Evolutionary conservation across 2,113 vertebrate species (phyloP), one percentile per base, ranked within the genome.

Genomic region (Sitta europaea): DNA sequence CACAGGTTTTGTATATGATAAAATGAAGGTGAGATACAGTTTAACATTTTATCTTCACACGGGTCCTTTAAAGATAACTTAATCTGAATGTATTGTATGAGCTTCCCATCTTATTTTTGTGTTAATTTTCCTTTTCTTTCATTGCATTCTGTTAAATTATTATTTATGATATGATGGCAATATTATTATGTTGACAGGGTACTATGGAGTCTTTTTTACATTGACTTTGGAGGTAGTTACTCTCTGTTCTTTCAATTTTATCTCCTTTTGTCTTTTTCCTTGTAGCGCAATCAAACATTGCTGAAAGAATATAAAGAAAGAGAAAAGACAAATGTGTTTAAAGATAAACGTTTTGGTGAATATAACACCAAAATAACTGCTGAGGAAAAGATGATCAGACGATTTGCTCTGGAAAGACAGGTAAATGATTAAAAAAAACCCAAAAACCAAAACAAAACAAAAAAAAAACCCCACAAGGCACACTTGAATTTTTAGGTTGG

Each of bases 391-490:
- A 99, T 99, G 98, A 96, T 98, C 63, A 97, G 98, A 96, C 97
- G 99, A 90, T 99, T 99, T 9, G 90, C 99, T 6, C 96, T 99
- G 97, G 99, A 99, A 96, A 98, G 99, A 93, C 99, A 99, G 99
- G 99, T 99, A 96, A 90, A 25, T 1, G 3, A 17, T 10, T 10
- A 4, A 18, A 29, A 3, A 4, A 38, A 25, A 28, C n/a, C n/a
- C n/a, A 18, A 14, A 2, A 2, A 6, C 33, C 11, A 42, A 9
- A 58, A 19, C 3, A 12, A n/a, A 17, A 3, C 20, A 23, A 74
- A 40, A 29, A 29, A 13, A 68, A 55, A 90, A 11, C 14, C 6
- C 14, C 6, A 12, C 11, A 25, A 61, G 27, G 28, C 63, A 28
- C 7, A 13, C 19, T 63, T 65, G 10, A 36, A 15, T 58, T 27